phyloP scores from a whole-genome alignment of 2,797 vertebrate species.

The Myotis pilosus region DNA sequence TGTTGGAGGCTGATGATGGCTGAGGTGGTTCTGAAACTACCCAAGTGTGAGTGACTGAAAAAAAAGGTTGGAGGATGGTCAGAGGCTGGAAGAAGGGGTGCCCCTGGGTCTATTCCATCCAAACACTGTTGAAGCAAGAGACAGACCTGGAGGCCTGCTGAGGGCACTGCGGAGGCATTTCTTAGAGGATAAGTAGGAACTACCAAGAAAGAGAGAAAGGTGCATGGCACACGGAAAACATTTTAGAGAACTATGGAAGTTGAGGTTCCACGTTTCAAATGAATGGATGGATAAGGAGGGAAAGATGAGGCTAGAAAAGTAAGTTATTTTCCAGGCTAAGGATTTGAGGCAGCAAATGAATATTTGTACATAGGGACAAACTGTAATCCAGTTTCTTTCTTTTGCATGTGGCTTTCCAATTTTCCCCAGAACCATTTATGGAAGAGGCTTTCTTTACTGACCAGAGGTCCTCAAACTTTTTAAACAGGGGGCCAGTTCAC shows the following conservation, averaged over 20 bases:
- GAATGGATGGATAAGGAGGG: not conserved
- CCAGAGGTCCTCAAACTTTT: too few species aligned
- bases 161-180: not conserved
- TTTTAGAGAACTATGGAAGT: not conserved
- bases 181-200: not conserved
- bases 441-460: not conserved
- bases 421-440: not conserved
- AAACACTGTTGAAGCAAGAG: not conserved
- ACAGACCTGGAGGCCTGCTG: not conserved
- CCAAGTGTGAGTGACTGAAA: not conserved
- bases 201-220: not conserved
- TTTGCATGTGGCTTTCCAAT: not conserved
- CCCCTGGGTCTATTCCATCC: not conserved
- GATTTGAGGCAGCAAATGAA: not conserved
- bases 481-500: too few species aligned
- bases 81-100: not conserved
- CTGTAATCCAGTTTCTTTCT: not conserved
- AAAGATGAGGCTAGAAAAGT: not conserved
- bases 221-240: not conserved
- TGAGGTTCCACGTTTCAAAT: not conserved
- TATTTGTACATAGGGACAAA: not conserved
- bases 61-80: not conserved
- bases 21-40: not conserved
- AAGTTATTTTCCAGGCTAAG: not conserved
- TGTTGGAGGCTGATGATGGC: not conserved